phyloP scores from a whole-genome alignment of 2,888 invertebrate species.

The Caenorhabditis panamensis region DNA sequence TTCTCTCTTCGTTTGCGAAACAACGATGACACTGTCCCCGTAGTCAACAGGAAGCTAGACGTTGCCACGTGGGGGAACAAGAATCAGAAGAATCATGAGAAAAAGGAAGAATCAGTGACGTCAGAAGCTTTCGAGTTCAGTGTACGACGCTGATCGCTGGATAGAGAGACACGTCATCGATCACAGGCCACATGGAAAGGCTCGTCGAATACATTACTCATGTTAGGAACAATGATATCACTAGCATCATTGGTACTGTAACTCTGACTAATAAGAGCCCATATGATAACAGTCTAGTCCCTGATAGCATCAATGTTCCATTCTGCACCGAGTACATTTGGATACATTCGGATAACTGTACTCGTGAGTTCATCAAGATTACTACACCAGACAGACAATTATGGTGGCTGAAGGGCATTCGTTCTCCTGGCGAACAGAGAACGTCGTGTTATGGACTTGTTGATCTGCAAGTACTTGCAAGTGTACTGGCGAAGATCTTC shows the following conservation, averaged over 20 bases:
- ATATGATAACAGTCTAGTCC: too few relatives aligned
- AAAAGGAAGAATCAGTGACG: slow-evolving; percentile 17
- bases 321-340: slow-evolving; percentile 6
- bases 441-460: neutral
- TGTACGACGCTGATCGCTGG: slow-evolving; percentile 3
- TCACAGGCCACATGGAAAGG: neutral
- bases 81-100: neutral
- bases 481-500: too few relatives aligned
- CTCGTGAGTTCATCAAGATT: slow-evolving; percentile 30
- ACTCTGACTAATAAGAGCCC: slow-evolving; percentile 5
- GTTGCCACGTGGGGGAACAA: slow-evolving; percentile 8
- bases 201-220: slow-evolving; percentile 4
- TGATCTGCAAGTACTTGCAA: slow-evolving; percentile 4
- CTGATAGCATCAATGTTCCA: neutral
- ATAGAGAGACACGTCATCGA: slow-evolving; percentile 24
- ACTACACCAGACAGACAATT: neutral
- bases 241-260: too few relatives aligned
- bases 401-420: neutral
- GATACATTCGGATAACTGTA: slow-evolving; percentile 13
- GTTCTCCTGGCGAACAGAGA: neutral
- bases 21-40: slow-evolving; percentile 14
- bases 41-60: slow-evolving; percentile 39
- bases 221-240: too few relatives aligned
- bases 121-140: slow-evolving; percentile 4
- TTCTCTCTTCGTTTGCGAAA: slow-evolving; percentile 13